These are phyloP conservation scores for Platorchestia sp. DNA, from an alignment of 1,140 invertebrate genomes.

Conservation along the genomic window DNA sequence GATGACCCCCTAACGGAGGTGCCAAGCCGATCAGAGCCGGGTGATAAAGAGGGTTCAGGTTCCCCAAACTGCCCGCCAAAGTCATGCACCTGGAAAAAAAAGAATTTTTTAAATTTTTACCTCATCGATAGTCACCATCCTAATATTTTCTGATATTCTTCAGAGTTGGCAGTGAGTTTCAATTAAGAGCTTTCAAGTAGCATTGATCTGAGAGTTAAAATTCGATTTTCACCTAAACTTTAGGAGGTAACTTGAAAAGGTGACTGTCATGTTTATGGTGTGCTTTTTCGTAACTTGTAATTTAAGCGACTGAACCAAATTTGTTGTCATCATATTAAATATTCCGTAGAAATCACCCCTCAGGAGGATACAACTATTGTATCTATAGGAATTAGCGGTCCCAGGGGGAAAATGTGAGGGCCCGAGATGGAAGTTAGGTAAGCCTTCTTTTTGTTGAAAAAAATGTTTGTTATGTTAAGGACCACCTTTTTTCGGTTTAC, in stretches of 20 bases:
- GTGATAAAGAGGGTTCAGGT: conserved; percentile 54
- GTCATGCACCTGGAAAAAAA: conserved; percentile 55
- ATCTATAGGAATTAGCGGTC: too few relatives aligned
- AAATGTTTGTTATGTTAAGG: too few relatives aligned
- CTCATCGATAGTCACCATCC: background rate
- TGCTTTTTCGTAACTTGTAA: too few relatives aligned
- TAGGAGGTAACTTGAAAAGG: background rate
- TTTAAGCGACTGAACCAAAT: too few relatives aligned
- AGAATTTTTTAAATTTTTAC: background rate
- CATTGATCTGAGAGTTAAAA: background rate
- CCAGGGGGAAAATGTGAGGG: too few relatives aligned
- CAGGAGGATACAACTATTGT: too few relatives aligned
- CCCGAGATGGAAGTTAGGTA: too few relatives aligned
- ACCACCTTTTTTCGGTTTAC: too few relatives aligned
- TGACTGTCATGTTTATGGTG: too few relatives aligned
- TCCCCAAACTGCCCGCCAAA: conserved; percentile 51
- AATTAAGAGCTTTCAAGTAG: background rate
- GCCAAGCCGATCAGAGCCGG: conserved; percentile 41
- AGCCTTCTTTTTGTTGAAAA: too few relatives aligned
- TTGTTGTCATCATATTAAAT: too few relatives aligned
- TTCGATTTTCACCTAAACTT: background rate
- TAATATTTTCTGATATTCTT: background rate
- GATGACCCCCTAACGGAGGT: background rate
- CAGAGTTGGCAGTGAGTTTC: background rate
- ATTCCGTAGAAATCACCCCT: too few relatives aligned